Evolutionary conservation across 1,140 invertebrate species (phyloP).

Genomic region (Dendroctonus valens): DNA sequence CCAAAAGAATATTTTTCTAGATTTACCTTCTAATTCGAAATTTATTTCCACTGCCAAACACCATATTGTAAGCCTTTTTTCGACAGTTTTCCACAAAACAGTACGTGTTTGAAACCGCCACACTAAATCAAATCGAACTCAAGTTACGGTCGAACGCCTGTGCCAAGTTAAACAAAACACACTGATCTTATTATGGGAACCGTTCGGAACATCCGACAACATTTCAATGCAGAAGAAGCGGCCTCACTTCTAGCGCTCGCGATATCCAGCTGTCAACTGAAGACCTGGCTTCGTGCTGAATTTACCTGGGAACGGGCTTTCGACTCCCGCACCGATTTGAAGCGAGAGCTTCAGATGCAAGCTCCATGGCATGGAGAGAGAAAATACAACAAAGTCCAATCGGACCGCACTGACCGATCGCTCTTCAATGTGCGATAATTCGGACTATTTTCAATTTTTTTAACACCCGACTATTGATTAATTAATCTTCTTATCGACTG

Average conservation of each 20-base stretch:
- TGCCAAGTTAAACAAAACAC: slow-evolving; percentile 18
- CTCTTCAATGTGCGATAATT: too few relatives aligned
- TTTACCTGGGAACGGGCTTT: slow-evolving; percentile 28
- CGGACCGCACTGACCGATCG: too few relatives aligned
- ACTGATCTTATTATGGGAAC: neutral
- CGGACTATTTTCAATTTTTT: too few relatives aligned
- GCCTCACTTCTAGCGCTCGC: slow-evolving; percentile 11
- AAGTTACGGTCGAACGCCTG: slow-evolving; percentile 9
- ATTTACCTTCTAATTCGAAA: slow-evolving; percentile 61
- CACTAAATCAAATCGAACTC: neutral
- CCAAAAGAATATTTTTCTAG: neutral
- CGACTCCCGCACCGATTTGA: slow-evolving; percentile 27
- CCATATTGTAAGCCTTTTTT: slow-evolving; percentile 49
- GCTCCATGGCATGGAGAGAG: too few relatives aligned
- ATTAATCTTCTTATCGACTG: too few relatives aligned
- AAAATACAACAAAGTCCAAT: too few relatives aligned
- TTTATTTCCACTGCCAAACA: slow-evolving; percentile 62
- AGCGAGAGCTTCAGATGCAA: neutral
- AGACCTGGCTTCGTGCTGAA: slow-evolving; percentile 10
- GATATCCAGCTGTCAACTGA: slow-evolving; percentile 39
- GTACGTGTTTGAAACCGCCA: too few relatives aligned
- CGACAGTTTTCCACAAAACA: neutral
- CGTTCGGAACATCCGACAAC: slow-evolving; percentile 14
- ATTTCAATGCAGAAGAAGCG: slow-evolving; percentile 4
- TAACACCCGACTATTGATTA: too few relatives aligned